Evolutionary conservation across 2,888 invertebrate genomes (phyloP).

Genomic region (Didymodactylos carnosus): DNA sequence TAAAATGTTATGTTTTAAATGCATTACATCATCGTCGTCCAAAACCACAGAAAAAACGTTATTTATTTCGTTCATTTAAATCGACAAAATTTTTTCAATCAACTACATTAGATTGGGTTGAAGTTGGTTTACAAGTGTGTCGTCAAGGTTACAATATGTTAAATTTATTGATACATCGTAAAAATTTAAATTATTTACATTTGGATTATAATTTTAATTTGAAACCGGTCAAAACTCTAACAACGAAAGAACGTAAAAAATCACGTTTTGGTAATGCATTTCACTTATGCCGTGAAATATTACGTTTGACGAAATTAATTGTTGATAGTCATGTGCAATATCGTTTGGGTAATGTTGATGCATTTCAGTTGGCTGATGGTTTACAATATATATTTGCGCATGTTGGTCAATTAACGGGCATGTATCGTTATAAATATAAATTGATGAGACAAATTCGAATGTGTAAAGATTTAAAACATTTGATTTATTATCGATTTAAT

Average conservation of each 20-base stretch:
- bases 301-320: slow-evolving; percentile 88
- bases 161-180: slow-evolving; percentile 89
- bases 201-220: slow-evolving; percentile 98
- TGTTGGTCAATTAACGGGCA: slow-evolving; percentile 94
- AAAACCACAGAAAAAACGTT: slow-evolving; percentile 93
- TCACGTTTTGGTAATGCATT: slow-evolving; percentile 62
- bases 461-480: slow-evolving; percentile 98
- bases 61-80: slow-evolving; percentile 93
- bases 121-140: slow-evolving; percentile 59
- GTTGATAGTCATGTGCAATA: slow-evolving; percentile 99
- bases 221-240: slow-evolving; percentile 95
- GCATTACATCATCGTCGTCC: slow-evolving; percentile 88
- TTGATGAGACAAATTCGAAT: slow-evolving; percentile 94
- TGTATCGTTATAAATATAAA: slow-evolving; percentile 92
- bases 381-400: slow-evolving; percentile 97
- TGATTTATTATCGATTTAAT: slow-evolving; percentile 95
- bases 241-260: slow-evolving; percentile 96
- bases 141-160: slow-evolving; percentile 99
- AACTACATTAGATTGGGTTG: slow-evolving; percentile 97
- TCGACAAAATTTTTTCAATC: slow-evolving; percentile 99
- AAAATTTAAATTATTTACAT: slow-evolving; percentile 96
- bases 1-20: slow-evolving; percentile 94
- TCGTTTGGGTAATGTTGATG: slow-evolving; percentile 93
- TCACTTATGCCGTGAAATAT: slow-evolving; percentile 92
- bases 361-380: slow-evolving; percentile 87